phyloP scores from a whole-genome alignment of 2,888 invertebrate species.

The Thymelicus sylvestris region DNA sequence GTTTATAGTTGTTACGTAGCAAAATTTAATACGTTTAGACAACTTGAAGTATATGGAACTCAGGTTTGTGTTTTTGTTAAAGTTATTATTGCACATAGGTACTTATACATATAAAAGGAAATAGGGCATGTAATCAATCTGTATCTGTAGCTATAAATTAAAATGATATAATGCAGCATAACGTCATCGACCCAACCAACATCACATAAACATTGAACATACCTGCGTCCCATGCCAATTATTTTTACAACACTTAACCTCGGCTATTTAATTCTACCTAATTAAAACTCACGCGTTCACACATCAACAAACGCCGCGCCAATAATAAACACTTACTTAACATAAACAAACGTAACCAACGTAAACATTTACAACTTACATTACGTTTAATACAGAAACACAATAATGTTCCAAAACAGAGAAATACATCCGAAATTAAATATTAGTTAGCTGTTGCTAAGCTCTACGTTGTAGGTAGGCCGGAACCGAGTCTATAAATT shows the following conservation, averaged over 20 bases:
- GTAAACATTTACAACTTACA: slow-evolving; percentile 39
- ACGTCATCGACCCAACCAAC: neutral
- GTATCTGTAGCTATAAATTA: neutral
- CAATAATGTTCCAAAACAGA: slow-evolving; percentile 29
- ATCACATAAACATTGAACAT: neutral
- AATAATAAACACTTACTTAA: slow-evolving; percentile 33
- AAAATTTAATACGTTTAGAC: too few relatives aligned
- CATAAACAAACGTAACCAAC: slow-evolving; percentile 36
- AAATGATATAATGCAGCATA: neutral
- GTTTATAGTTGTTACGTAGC: too few relatives aligned
- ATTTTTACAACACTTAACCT: slow-evolving; percentile 20
- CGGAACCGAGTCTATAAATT: slow-evolving; percentile 41
- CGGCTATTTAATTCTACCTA: slow-evolving; percentile 17
- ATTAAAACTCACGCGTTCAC: slow-evolving; percentile 21
- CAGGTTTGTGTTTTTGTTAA: too few relatives aligned
- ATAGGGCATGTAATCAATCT: too few relatives aligned
- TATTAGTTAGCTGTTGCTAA: neutral
- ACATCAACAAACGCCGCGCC: slow-evolving; percentile 21
- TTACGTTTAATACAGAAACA: slow-evolving; percentile 28
- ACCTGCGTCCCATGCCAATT: slow-evolving; percentile 8
- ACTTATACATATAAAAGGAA: too few relatives aligned
- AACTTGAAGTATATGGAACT: too few relatives aligned
- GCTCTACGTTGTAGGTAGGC: slow-evolving; percentile 12
- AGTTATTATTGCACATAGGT: too few relatives aligned
- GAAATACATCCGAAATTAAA: neutral